Base-by-base conservation (phyloP, 2,113 vertebrate genomes). In the Syngnathus scovelli region DNA sequence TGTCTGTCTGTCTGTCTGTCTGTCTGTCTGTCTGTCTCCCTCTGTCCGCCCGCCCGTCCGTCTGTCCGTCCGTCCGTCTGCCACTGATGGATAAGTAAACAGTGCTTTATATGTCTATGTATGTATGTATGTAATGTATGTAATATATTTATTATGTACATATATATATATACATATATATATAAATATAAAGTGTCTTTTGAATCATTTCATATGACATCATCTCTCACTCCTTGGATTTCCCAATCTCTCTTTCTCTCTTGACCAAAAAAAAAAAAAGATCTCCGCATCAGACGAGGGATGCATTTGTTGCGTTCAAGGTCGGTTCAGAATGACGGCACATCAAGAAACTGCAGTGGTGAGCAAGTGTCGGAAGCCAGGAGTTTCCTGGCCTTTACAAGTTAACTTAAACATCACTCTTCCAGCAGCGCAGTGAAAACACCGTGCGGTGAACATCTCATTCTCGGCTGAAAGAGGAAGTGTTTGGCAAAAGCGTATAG, bases 401-500 rank as follows among this genome's bases (percentile, higher is more conserved):
- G 4, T 38, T 41, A 77, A 43, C 11, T 43, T 67, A 4, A 64
- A 4, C 43, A 70, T 46, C 7, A 8, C 21, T 36, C 19, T 7
- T 18, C 36, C 6, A 6, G 23, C 6, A 33, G 23, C 3, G 33
- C 33, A 33, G 5, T 5, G 10, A 49, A 55, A 48, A 69, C 23
- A 43, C 13, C 41, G 27, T 60, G 67, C 44, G 23, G 41, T 21
- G 60, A 70, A 65, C 76, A 75, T 79, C 68, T 85, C 70, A 80
- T 38, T 11, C 49, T 61, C 5, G 15, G 41, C 1, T 37, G 5
- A 68, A 69, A 61, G 58, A 54, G 21, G 19, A 61, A 56, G 41
- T 16, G 10, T 21, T 11, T 6, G 3, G 9, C 10, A 61, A 77
- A 52, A 39, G 85, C 66, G 79, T 90, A 78, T 99, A 98, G 90